Percentiles rank a stretch among this genome's conserved stretches.
phyloP scores from a whole-genome alignment of 2,797 vertebrate species.

The Pelodytes ibericus region DNA sequence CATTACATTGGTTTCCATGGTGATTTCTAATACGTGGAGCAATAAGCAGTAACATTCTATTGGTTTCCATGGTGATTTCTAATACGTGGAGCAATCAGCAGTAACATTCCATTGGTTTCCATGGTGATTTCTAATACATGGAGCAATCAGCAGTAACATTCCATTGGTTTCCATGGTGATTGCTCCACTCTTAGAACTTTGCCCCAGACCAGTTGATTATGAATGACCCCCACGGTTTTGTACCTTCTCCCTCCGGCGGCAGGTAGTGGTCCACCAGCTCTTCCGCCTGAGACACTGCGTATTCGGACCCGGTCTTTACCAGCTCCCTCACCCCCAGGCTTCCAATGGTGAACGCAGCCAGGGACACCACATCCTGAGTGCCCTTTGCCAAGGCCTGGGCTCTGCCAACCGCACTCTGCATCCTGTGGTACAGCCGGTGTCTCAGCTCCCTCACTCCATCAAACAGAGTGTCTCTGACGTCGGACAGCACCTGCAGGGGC shows the following conservation, averaged over 20 bases:
- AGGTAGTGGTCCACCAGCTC: slow-evolving; percentile 66
- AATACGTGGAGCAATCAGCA: too few species aligned
- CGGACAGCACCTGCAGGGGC: slow-evolving; percentile 13
- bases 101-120: too few species aligned
- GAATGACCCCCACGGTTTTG: too few species aligned
- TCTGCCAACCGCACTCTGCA: neutral
- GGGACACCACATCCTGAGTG: neutral
- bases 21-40: too few species aligned
- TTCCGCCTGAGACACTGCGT: slow-evolving; percentile 67
- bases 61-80: too few species aligned
- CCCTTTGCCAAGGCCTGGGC: neutral
- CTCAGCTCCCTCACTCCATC: slow-evolving; percentile 31
- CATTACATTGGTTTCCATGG: too few species aligned
- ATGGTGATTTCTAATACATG: too few species aligned
- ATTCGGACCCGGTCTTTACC: slow-evolving; percentile 59
- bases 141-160: too few species aligned
- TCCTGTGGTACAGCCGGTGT: slow-evolving; percentile 49
- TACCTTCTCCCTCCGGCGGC: slow-evolving; percentile 53
- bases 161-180: too few species aligned
- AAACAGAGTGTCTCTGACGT: neutral
- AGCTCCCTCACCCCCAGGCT: slow-evolving; percentile 58
- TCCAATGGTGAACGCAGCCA: slow-evolving; percentile 56
- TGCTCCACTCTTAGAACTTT: too few species aligned
- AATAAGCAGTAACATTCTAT: too few species aligned
- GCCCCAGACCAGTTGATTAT: too few species aligned